Conservation (phyloP, 1,140 invertebrate species). For the Centruroides sculpturatus region DNA sequence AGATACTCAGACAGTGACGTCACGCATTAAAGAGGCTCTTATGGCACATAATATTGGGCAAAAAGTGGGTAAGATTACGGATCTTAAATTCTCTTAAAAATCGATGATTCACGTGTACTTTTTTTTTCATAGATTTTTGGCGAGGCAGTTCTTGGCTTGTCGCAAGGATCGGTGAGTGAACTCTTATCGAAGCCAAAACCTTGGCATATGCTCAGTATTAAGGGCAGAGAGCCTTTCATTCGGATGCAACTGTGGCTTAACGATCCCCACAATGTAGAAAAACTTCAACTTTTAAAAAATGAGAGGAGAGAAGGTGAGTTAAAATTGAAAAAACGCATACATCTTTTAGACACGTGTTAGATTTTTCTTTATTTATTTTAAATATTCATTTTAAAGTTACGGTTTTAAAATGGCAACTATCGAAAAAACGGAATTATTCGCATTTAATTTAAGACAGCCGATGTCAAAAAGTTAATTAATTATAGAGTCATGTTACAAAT, state of each 20-base stretch:
- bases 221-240: conserved; percentile 94
- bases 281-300: conserved; percentile 67
- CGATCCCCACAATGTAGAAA: conserved; percentile 83
- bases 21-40: conserved; percentile 90
- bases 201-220: conserved; percentile 98
- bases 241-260: conserved; percentile 95
- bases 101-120: neutral
- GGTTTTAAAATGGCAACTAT: too few relatives aligned
- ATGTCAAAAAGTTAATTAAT: too few relatives aligned
- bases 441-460: too few relatives aligned
- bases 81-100: neutral
- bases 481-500: too few relatives aligned
- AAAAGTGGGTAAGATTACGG: conserved; percentile 43
- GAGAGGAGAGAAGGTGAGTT: conserved; percentile 52
- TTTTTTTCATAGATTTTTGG: conserved; percentile 59
- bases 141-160: conserved; percentile 86
- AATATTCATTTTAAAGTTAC: too few relatives aligned
- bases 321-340: neutral
- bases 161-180: conserved; percentile 94
- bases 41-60: conserved; percentile 95
- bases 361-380: neutral
- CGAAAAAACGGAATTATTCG: too few relatives aligned
- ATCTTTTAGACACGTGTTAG: neutral
- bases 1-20: conserved; percentile 91
- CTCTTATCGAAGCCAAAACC: conserved; percentile 94